Evolutionary conservation across 2,113 vertebrate genomes (phyloP).

Genomic region (Mastomys coucha): DNA sequence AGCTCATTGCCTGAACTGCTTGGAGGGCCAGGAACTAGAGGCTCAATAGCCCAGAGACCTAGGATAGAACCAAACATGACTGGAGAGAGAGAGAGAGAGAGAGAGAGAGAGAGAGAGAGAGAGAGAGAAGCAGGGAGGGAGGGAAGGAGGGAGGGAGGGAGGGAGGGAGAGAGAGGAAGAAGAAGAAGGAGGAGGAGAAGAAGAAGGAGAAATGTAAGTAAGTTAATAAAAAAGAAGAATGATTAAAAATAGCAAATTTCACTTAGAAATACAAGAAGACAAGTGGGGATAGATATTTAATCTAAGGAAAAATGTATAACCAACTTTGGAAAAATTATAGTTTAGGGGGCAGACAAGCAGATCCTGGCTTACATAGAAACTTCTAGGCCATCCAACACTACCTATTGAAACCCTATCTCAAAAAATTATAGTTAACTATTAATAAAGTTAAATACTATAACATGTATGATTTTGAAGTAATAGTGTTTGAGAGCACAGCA

Average conservation of each 20-base stretch:
- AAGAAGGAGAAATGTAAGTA: too few relatives aligned
- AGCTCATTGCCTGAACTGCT: background rate
- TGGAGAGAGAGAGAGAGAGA: too few relatives aligned
- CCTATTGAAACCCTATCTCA: background rate
- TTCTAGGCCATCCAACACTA: background rate
- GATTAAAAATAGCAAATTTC: background rate
- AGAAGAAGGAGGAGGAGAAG: too few relatives aligned
- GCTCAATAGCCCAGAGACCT: background rate
- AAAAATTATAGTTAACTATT: background rate
- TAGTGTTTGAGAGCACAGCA: background rate
- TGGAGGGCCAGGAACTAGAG: background rate
- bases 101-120: too few relatives aligned
- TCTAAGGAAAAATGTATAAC: background rate
- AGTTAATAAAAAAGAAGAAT: background rate
- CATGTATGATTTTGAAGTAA: background rate
- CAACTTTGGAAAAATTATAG: background rate
- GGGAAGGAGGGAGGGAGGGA: too few relatives aligned
- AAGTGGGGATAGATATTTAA: background rate
- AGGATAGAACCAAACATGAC: background rate
- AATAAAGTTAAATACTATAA: background rate
- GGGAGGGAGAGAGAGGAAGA: too few relatives aligned
- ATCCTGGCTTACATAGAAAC: background rate
- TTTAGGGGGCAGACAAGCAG: background rate
- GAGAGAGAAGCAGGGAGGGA: too few relatives aligned
- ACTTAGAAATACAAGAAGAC: background rate